Base-by-base conservation (phyloP, 1,140 invertebrate species). In the Vanessa tameamea region DNA sequence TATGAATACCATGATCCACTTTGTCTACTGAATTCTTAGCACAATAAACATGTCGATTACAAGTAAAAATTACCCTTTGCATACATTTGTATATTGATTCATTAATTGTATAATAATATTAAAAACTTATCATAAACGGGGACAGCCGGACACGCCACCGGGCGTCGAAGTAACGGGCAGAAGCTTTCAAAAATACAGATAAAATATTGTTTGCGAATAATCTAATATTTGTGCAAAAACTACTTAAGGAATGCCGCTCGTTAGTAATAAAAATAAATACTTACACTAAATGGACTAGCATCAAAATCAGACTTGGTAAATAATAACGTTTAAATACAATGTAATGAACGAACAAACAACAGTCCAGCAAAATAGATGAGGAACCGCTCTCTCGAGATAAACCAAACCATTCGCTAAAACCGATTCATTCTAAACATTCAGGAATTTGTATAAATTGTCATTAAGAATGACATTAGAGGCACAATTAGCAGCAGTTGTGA, bases 291-390 rank as follows among this genome's bases (percentile, higher is more conserved):
- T 79, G 73, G 87, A 87, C 86, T 89, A 89, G 87, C 82, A 81
- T 86, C 78, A 79, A 86, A 83, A 88, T 89, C 83, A 88, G 86
- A 84, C 84, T 88, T 82, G 80, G 69, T 66, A 78, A 80, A 78
- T 53, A 64, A 72, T 69, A 75, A 65, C 23, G 51, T 23, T 55
- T 37, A 61, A n/a, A 15, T 61, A 61, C 23, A 61, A 37, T 61
- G 57, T 16, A 59, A 59, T 59, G 26, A 47, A 31, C 50, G 37
- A 14, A 15, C 13, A 63, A 23, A 14, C 14, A 47, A 53, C 63
- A 47, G 72, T 61, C 55, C 11, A 47, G 53, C 72, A 77, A 72
- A 72, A 64, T 50, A 72, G 51, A 69, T 64, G n/a, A 53, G 16
- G 23, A 47, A 47, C 53, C 57, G 13, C 37, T 15, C 26, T 13